Conservation (phyloP, 2,797 vertebrate species). For the Fratercula arctica region DNA sequence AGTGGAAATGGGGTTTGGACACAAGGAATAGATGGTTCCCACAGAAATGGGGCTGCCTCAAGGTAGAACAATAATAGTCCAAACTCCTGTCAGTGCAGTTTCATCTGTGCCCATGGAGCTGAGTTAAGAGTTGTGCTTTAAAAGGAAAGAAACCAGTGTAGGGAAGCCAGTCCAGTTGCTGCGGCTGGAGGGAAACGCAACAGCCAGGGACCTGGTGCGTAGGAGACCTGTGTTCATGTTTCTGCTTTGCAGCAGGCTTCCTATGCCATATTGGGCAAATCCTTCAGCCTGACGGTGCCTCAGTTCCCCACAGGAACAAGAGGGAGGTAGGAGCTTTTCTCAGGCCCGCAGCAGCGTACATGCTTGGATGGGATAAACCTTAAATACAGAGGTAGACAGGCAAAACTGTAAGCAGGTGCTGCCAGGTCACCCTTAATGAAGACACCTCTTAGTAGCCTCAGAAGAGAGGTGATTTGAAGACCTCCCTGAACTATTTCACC, state of each 20-base stretch:
- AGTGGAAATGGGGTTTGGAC: not conserved
- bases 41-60: not conserved
- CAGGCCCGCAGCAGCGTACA: rapidly evolving
- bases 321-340: not conserved
- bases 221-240: not conserved
- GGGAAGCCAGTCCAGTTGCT: not conserved
- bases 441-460: not conserved
- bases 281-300: not conserved
- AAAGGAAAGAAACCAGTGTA: not conserved
- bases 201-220: not conserved
- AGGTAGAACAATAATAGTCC: not conserved
- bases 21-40: not conserved
- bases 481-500: not conserved
- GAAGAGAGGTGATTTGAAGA: not conserved
- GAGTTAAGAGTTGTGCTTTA: not conserved
- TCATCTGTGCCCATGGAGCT: not conserved
- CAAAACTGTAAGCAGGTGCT: not conserved
- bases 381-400: not conserved
- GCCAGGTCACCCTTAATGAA: not conserved
- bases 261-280: not conserved
- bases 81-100: not conserved
- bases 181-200: not conserved
- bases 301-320: not conserved
- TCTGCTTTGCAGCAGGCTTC: not conserved
- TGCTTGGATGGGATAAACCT: not conserved